Evolutionary conservation across 2,797 vertebrate species (phyloP).

Genomic region (Cossypha niveicapilla): DNA sequence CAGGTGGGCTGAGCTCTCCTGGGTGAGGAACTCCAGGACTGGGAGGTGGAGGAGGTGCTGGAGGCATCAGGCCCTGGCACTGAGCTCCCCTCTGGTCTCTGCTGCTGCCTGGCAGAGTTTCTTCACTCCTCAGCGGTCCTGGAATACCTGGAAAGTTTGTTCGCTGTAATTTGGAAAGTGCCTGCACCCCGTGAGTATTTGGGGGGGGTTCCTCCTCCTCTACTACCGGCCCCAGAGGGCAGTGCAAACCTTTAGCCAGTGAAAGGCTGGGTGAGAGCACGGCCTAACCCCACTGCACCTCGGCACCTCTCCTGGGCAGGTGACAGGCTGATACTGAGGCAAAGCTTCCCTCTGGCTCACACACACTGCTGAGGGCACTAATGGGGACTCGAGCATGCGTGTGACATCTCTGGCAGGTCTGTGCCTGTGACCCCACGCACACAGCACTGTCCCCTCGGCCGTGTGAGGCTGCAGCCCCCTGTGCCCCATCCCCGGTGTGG

Average conservation of each 20-base stretch:
- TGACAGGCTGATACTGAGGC: not conserved
- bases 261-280: rapidly evolving
- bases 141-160: not conserved
- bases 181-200: not conserved
- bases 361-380: not conserved
- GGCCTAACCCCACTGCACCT: rapidly evolving
- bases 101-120: not conserved
- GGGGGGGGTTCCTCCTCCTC: not conserved
- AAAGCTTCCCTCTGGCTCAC: not conserved
- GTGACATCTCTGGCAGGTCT: not conserved
- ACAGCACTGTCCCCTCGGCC: not conserved
- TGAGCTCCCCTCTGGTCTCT: not conserved
- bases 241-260: not conserved
- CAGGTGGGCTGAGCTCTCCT: not conserved
- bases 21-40: not conserved
- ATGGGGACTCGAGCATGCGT: rapidly evolving
- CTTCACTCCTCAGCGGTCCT: rapidly evolving
- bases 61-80: not conserved
- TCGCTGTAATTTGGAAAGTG: not conserved
- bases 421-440: rapidly evolving
- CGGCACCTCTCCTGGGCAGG: not conserved
- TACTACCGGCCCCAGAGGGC: not conserved
- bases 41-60: not conserved
- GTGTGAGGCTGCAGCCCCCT: not conserved
- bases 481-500: not conserved